Evolutionary conservation across 2,797 vertebrate genomes (phyloP).

Genomic region (Gymnothorax javanicus): DNA sequence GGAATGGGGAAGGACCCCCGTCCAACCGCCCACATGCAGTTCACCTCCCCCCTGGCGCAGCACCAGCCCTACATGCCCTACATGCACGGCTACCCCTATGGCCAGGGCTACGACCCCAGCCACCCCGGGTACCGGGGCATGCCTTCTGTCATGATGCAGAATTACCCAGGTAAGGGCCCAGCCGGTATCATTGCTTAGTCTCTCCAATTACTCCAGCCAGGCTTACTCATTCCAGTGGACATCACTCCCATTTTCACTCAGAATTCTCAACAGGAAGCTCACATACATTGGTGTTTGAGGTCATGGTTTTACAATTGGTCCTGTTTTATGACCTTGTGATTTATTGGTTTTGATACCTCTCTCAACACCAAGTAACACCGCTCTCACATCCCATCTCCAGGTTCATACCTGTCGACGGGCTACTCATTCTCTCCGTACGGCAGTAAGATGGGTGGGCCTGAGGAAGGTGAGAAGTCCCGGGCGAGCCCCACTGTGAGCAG

Average conservation of each 20-base stretch:
- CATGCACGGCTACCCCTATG: conserved; percentile 93
- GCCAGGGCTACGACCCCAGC: conserved; percentile 88
- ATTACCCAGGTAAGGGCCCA: conserved; percentile 85
- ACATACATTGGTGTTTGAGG: neutral
- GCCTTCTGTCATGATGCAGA: conserved; percentile 97
- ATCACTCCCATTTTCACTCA: neutral
- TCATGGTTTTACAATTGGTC: neutral
- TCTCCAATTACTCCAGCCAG: neutral
- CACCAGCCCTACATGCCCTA: conserved; percentile 96
- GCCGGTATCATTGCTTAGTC: neutral
- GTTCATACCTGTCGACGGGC: conserved; percentile 89
- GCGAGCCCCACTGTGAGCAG: conserved; percentile 85
- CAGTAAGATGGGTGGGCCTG: conserved; percentile 79
- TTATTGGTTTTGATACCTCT: neutral
- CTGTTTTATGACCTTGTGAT: neutral
- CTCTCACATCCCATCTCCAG: conserved; percentile 58
- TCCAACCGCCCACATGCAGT: conserved; percentile 83
- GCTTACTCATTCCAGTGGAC: neutral
- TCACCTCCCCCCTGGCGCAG: conserved; percentile 86
- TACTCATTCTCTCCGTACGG: conserved; percentile 91
- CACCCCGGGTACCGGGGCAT: conserved; percentile 91
- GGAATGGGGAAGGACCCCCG: conserved; percentile 81
- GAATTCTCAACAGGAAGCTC: neutral
- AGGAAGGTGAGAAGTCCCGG: conserved; percentile 86
- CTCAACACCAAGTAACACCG: neutral